Conservation (phyloP, 2,888 invertebrate genomes). For the Meteorus colon region DNA sequence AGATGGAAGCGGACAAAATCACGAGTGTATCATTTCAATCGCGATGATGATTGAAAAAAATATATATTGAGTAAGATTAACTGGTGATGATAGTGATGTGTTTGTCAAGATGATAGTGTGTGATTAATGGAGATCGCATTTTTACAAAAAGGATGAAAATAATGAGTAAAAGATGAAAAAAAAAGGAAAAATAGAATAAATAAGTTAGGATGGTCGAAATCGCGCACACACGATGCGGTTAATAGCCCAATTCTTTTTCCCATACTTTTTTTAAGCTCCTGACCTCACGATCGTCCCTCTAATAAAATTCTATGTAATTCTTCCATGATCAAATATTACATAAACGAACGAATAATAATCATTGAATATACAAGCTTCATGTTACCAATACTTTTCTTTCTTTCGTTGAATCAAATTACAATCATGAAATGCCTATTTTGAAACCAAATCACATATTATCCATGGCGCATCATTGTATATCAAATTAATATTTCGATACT, state of each 20-base stretch:
- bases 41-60: constrained; percentile 25
- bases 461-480: too few species aligned
- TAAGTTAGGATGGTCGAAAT: constrained; percentile 55
- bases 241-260: constrained; percentile 42
- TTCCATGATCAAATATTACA: not conserved
- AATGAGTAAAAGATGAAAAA: constrained; percentile 18
- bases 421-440: not conserved
- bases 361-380: not conserved
- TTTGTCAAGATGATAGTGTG: constrained; percentile 48
- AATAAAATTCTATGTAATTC: constrained; percentile 1
- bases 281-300: constrained; percentile 42
- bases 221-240: constrained; percentile 50
- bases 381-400: constrained; percentile 3
- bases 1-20: not conserved
- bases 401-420: not conserved
- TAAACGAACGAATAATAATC: too few species aligned
- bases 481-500: too few species aligned
- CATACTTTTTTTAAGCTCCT: constrained; percentile 38
- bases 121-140: constrained; percentile 58
- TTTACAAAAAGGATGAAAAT: constrained; percentile 52
- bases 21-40: constrained; percentile 12
- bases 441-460: too few species aligned
- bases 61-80: constrained; percentile 47
- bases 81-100: constrained; percentile 34
- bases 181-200: constrained; percentile 55